Base-by-base conservation (phyloP, 1,140 invertebrate species). In the Drosophila yakuba region DNA sequence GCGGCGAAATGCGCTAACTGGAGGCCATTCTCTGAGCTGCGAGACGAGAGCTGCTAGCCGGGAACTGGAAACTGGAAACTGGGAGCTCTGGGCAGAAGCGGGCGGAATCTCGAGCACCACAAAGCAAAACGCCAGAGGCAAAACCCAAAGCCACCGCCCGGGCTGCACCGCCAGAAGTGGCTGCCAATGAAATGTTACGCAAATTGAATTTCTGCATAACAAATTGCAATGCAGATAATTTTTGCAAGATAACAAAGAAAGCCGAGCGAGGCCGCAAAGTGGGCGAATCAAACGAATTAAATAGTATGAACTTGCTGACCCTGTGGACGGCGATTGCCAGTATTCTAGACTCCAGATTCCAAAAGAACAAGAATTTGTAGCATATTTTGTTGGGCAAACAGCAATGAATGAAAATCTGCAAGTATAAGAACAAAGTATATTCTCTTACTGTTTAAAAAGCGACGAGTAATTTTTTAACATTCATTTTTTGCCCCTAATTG, bases 181-280 rank as follows among this genome's bases (percentile, higher is more conserved):
- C 66, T 71, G 62, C 83, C 85, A 88, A 83, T 89, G 84, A 88
- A 89, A 89, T 89, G 84, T 74, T 84, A 80, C 68, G 68, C 68
- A 88, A 88, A 88, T 88, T 89, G 67, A 84, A 89, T 89, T 83
- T 84, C 71, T 84, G 76, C 83, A 89, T 89, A 79, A 78, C 80
- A 84, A 89, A 77, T 78, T 86, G 78, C 75, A 73, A 59, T 66
- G 80, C 75, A 79, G 71, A 82, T 86, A 82, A 81, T 82, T 78
- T 78, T 52, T 71, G 69, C 71, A 64, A 55, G 60, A 60, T 67
- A 82, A 78, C 69, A 75, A 79, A 73, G 72, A 61, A 59, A 23
- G 41, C 15, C 36, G 54, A 35, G 44, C 59, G 57, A 58, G 54
- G 71, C 52, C 72, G 39, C 39, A 71, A 71, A 69, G 52, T 17